These are phyloP conservation scores for Octopus bimaculoides DNA, from an alignment of 1,140 invertebrate species.

Conservation along the genomic window DNA sequence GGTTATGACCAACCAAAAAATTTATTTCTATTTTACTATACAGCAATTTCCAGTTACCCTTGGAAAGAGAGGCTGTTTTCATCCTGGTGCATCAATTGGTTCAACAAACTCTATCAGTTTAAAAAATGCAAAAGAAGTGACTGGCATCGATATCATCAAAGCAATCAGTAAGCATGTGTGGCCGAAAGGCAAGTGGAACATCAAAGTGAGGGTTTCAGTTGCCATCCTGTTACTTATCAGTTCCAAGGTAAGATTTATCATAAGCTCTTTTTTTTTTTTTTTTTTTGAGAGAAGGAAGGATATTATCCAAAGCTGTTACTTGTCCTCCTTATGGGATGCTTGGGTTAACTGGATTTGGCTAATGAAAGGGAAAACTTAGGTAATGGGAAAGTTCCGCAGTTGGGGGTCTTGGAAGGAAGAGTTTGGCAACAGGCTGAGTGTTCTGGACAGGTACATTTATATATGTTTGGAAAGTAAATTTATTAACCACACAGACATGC, in stretches of 20 bases:
- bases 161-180: conserved; percentile 92
- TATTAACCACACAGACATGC: too few species aligned
- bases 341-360: too few species aligned
- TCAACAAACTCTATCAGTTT: conserved; percentile 49
- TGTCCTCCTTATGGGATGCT: too few species aligned
- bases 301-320: too few species aligned
- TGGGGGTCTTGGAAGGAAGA: too few species aligned
- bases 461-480: too few species aligned
- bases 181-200: conserved; percentile 84
- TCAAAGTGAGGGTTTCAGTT: conserved; percentile 78
- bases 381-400: too few species aligned
- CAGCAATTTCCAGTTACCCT: conserved; percentile 16
- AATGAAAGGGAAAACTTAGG: too few species aligned
- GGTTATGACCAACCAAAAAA: neutral
- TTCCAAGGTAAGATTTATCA: conserved; percentile 56
- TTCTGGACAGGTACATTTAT: too few species aligned
- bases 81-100: conserved; percentile 77
- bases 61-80: conserved; percentile 70
- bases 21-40: neutral
- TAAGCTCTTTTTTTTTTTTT: too few species aligned
- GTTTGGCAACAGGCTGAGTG: too few species aligned
- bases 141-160: conserved; percentile 76
- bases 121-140: conserved; percentile 59
- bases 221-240: conserved; percentile 66
- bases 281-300: too few species aligned